A percentile compares a stretch with the other conserved stretches of the same genome.
These are phyloP conservation scores for Semotilus atromaculatus DNA, from an alignment of 2,797 vertebrate species.

Conservation along the genomic window DNA sequence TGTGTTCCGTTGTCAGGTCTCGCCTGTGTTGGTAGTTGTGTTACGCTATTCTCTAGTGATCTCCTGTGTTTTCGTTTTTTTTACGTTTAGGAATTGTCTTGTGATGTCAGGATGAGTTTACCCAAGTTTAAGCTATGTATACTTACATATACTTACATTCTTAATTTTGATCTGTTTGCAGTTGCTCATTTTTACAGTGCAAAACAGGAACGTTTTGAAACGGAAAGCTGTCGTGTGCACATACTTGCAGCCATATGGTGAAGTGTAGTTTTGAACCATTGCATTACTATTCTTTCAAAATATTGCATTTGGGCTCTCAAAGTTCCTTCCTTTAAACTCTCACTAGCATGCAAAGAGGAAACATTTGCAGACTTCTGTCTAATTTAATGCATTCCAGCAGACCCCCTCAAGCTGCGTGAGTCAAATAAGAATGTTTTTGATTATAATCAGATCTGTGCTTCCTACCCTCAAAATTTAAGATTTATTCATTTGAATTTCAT, in stretches of 20 bases:
- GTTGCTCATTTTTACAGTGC: not conserved
- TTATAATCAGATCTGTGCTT: slow-evolving; percentile 16
- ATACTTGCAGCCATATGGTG: not conserved
- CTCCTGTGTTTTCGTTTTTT: no score
- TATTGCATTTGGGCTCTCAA: slow-evolving; percentile 16
- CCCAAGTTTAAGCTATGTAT: not conserved
- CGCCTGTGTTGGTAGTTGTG: no score
- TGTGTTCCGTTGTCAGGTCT: no score
- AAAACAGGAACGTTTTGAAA: not conserved
- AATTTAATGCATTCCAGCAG: slow-evolving; percentile 41
- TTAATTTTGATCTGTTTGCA: not conserved
- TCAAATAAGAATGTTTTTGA: slow-evolving; percentile 44
- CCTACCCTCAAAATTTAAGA: not conserved
- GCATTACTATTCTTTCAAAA: not conserved
- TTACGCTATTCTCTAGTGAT: no score
- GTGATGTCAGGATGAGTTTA: no score
- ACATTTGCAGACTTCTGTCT: slow-evolving; percentile 21
- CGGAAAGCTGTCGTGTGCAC: not conserved
- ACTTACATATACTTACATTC: no score
- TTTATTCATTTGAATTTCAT: not conserved
- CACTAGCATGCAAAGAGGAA: slow-evolving; percentile 31
- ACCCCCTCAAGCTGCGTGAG: not conserved
- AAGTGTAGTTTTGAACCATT: slow-evolving; percentile 17
- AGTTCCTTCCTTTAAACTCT: slow-evolving; percentile 14
- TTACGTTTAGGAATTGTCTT: no score